These are phyloP conservation scores for Ophthalmolycus amberensis DNA, from an alignment of 2,113 vertebrate genomes.

Conservation along the genomic window DNA sequence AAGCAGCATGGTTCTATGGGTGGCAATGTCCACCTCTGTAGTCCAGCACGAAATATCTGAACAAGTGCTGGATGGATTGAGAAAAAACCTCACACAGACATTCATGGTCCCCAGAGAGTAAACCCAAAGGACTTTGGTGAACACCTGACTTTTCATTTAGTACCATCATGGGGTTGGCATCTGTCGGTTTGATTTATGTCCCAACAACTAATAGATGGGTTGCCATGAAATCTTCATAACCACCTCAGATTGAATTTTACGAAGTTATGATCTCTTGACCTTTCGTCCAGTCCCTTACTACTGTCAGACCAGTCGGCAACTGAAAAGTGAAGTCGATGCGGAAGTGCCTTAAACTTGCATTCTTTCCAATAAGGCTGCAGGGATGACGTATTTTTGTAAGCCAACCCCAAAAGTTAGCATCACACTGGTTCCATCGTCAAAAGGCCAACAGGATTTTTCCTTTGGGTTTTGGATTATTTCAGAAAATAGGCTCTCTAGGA, in stretches of 20 bases:
- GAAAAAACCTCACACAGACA: neutral
- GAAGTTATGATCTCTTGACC: neutral
- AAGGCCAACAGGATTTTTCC: neutral
- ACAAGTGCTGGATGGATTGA: neutral
- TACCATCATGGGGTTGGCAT: neutral
- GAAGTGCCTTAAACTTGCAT: no score
- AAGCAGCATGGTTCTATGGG: neutral
- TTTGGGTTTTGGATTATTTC: neutral
- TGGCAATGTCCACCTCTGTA: neutral
- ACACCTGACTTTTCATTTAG: neutral
- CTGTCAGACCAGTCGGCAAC: neutral
- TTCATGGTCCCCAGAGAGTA: neutral
- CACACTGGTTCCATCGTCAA: no score
- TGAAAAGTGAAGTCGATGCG: no score
- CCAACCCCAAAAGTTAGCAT: neutral
- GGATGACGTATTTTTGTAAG: neutral
- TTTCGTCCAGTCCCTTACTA: neutral
- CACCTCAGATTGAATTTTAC: neutral
- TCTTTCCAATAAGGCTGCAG: no score
- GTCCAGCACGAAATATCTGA: neutral
- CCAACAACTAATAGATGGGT: neutral
- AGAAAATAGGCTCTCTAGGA: neutral
- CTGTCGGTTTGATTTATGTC: neutral
- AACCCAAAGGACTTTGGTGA: neutral
- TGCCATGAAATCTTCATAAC: neutral